phyloP scores from a whole-genome alignment of 1,140 invertebrate genomes.

The Oppia nitens region DNA sequence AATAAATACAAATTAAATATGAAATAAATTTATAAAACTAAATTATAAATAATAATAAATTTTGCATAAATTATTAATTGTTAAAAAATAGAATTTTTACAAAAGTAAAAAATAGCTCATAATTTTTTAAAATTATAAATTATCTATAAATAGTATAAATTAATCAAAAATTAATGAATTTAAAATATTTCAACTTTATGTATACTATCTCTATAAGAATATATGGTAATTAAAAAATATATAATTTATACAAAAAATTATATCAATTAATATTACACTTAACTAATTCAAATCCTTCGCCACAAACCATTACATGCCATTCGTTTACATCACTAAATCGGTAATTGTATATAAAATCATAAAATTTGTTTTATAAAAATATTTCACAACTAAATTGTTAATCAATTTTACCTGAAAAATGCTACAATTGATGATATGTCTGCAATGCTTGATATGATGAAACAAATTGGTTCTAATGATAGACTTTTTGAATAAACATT shows the following conservation, averaged over 20 bases:
- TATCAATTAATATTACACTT: slow-evolving; percentile 2
- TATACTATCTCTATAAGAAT: too few relatives aligned
- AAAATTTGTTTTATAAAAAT: background rate
- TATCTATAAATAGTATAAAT: too few relatives aligned
- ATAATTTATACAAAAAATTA: background rate
- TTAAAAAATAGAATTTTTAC: too few relatives aligned
- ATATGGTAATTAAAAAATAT: background rate
- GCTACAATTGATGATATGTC: slow-evolving; percentile 16
- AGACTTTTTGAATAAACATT: background rate
- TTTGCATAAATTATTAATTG: too few relatives aligned
- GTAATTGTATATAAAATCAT: background rate
- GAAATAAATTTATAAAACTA: too few relatives aligned
- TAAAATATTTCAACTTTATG: too few relatives aligned
- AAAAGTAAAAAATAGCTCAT: too few relatives aligned
- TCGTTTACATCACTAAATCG: slow-evolving; percentile 3
- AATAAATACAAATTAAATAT: too few relatives aligned
- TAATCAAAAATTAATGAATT: too few relatives aligned
- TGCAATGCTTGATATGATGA: slow-evolving; percentile 13
- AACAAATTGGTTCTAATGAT: background rate
- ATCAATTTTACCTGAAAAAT: slow-evolving; percentile 6
- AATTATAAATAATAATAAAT: too few relatives aligned
- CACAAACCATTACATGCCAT: slow-evolving; percentile 14
- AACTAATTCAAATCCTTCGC: slow-evolving; percentile 16
- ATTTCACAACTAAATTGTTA: background rate
- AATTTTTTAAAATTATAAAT: too few relatives aligned